Evolutionary conservation across 2,888 invertebrate species (phyloP).

Genomic region (Cremastobaeus sp.): DNA sequence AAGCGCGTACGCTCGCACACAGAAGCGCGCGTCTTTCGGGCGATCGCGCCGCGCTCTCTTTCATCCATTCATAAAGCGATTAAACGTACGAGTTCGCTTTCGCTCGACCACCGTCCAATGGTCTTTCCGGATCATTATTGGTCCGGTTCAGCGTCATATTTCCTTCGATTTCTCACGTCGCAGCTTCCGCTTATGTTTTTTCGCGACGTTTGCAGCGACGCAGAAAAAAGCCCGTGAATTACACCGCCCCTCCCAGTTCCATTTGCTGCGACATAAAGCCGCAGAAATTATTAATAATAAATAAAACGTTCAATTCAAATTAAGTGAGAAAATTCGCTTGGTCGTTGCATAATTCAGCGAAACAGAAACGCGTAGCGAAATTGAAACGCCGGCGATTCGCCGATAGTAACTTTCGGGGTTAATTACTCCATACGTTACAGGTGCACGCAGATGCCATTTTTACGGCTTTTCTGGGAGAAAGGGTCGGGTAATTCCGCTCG

Average conservation of each 20-base stretch:
- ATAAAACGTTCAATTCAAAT: background rate
- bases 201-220: conserved; percentile 18
- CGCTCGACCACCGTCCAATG: conserved; percentile 46
- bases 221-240: conserved; percentile 15
- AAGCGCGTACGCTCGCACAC: background rate
- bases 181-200: conserved; percentile 28
- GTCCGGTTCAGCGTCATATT: conserved; percentile 33
- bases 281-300: background rate
- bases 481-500: conserved; percentile 45
- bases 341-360: conserved; percentile 10
- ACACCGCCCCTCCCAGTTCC: background rate
- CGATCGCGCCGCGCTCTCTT: conserved; percentile 36
- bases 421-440: conserved; percentile 34
- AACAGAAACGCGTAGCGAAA: conserved; percentile 25
- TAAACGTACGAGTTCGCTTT: conserved; percentile 63
- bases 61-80: conserved; percentile 67
- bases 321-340: no score
- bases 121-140: conserved; percentile 53
- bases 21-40: conserved; percentile 28
- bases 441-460: conserved; percentile 29
- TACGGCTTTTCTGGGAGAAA: conserved; percentile 39
- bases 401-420: conserved; percentile 41
- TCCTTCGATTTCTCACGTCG: conserved; percentile 32
- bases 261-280: no score
- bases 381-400: conserved; percentile 24